Evolutionary conservation across 2,797 vertebrate genomes (phyloP).

Genomic region (Propithecus perrieri): DNA sequence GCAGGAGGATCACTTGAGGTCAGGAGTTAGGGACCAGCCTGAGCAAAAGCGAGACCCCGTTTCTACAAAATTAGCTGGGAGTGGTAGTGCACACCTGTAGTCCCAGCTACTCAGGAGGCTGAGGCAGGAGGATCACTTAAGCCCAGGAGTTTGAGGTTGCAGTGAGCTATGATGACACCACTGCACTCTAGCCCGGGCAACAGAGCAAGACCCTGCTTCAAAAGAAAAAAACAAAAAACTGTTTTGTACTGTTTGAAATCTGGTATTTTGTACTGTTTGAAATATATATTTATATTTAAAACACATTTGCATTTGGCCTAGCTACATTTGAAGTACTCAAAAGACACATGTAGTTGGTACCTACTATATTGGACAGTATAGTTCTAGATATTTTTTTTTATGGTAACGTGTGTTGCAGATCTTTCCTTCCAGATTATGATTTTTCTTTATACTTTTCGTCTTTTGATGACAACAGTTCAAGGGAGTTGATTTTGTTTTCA

Average conservation of each 20-base stretch:
- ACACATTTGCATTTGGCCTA: neutral
- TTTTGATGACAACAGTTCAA: neutral
- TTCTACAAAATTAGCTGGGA: too few species aligned
- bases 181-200: too few species aligned
- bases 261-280: neutral
- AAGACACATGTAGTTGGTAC: neutral
- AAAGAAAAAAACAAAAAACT: neutral
- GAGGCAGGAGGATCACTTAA: too few species aligned
- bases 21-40: too few species aligned
- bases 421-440: neutral
- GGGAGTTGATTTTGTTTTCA: neutral
- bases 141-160: too few species aligned
- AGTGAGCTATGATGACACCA: too few species aligned
- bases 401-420: neutral
- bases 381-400: neutral
- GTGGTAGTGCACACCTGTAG: too few species aligned
- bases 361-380: neutral
- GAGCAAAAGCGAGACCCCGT: too few species aligned
- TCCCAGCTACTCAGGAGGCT: too few species aligned
- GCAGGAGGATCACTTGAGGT: too few species aligned
- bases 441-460: neutral
- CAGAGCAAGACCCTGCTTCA: too few species aligned
- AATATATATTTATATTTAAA: neutral
- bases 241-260: neutral
- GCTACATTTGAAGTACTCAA: neutral